These are phyloP conservation scores for Cirrhinus mrigala DNA, from an alignment of 2,797 vertebrate species.

Conservation along the genomic window DNA sequence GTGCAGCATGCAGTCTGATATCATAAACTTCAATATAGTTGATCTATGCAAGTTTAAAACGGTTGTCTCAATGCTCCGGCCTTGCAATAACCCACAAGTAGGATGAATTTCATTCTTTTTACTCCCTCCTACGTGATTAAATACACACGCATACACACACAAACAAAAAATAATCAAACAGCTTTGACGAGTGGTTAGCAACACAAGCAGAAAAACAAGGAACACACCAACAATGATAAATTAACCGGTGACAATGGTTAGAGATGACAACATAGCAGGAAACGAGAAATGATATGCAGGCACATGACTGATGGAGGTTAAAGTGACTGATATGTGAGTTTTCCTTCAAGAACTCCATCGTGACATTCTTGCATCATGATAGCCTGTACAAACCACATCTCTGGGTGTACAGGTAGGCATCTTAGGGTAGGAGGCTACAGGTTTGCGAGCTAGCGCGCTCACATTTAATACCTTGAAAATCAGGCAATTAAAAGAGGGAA, in stretches of 20 bases:
- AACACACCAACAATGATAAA: conserved; percentile 60
- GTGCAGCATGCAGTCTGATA: conserved; percentile 42
- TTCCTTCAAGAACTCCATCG: conserved; percentile 19
- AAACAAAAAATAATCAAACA: conserved; percentile 41
- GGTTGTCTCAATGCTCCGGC: conserved; percentile 66
- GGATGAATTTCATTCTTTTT: conserved; percentile 6
- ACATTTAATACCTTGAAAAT: conserved; percentile 65
- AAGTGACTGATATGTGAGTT: conserved; percentile 38
- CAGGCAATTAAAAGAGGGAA: conserved; percentile 59
- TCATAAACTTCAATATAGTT: conserved; percentile 35
- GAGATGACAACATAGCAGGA: conserved; percentile 48
- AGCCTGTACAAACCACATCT: conserved; percentile 10
- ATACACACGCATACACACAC: conserved; percentile 26
- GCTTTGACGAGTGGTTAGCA: conserved; percentile 56
- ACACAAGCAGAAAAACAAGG: conserved; percentile 51
- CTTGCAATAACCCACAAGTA: neutral
- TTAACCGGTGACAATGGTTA: conserved; percentile 54
- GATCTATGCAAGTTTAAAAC: conserved; percentile 72
- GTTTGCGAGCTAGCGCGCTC: conserved; percentile 63
- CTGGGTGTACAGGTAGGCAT: conserved; percentile 65
- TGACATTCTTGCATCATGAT: conserved; percentile 68
- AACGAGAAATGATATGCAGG: conserved; percentile 19
- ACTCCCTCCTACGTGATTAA: neutral
- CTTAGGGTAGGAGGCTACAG: conserved; percentile 35
- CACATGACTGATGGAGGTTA: conserved; percentile 29